Evolutionary conservation across 2,888 invertebrate genomes (phyloP).

Genomic region (Calameuta pallipes): DNA sequence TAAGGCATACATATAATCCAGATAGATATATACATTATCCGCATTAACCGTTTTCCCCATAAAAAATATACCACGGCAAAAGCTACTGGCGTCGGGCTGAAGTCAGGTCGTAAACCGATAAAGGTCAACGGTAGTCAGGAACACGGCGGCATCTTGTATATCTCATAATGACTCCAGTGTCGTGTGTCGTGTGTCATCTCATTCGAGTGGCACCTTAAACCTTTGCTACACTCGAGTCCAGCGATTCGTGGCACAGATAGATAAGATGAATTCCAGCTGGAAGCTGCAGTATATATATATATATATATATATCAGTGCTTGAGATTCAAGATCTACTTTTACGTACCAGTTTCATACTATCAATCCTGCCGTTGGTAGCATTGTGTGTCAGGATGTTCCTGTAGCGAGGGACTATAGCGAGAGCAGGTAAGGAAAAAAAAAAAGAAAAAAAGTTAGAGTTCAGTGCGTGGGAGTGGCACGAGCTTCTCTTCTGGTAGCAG

Average conservation of each 20-base stretch:
- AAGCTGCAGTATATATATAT: background rate
- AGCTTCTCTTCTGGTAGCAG: background rate
- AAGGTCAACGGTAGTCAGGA: constrained; percentile 34
- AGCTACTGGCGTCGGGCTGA: background rate
- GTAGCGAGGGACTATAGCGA: background rate
- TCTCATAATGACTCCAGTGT: constrained; percentile 34
- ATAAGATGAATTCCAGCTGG: background rate
- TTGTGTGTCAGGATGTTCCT: background rate
- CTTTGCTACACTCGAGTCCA: background rate
- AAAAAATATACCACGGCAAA: background rate
- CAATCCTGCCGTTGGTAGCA: background rate
- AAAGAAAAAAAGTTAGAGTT: background rate
- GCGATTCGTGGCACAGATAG: background rate
- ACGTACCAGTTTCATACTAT: background rate
- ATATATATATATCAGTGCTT: background rate
- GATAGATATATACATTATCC: background rate
- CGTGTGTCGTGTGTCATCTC: constrained; percentile 34
- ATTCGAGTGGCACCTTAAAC: background rate
- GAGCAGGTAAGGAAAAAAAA: background rate
- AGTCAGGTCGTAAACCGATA: constrained; percentile 34
- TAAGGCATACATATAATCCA: background rate
- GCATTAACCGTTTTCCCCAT: background rate
- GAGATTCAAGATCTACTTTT: background rate
- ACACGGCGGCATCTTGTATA: constrained; percentile 36
- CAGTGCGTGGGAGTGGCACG: background rate